Percentiles rank a stretch among this genome's conserved stretches.
Conservation (phyloP, 2,888 invertebrate genomes). For the Hololepta plana region DNA sequence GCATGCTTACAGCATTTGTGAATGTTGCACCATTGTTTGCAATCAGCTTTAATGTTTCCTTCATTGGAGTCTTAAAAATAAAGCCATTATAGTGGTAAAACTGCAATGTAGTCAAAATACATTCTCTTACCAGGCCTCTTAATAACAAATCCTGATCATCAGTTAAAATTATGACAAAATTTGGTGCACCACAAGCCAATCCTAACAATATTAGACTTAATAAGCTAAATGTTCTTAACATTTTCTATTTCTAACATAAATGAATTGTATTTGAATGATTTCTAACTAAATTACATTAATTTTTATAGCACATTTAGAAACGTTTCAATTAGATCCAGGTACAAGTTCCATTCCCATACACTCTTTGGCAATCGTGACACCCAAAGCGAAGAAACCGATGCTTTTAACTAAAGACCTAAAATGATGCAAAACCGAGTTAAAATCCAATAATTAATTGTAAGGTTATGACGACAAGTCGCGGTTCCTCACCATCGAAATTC, state of each 20-base stretch:
- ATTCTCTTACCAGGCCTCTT: conserved; percentile 59
- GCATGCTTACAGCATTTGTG: conserved; percentile 55
- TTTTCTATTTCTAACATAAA: conserved; percentile 1
- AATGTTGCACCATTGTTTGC: conserved; percentile 48
- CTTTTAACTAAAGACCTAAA: conserved; percentile 66
- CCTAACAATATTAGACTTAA: too few relatives aligned
- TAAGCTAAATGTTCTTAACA: conserved; percentile 1
- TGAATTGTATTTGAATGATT: background rate
- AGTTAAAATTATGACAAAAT: conserved; percentile 61
- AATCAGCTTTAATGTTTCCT: conserved; percentile 40
- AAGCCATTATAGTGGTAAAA: too few relatives aligned
- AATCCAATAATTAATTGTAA: background rate
- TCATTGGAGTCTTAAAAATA: conserved; percentile 42
- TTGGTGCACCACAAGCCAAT: conserved; percentile 33
- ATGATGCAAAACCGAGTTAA: background rate
- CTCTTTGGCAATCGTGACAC: conserved; percentile 61
- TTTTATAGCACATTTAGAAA: too few relatives aligned
- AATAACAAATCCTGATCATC: conserved; percentile 76
- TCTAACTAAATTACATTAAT: background rate
- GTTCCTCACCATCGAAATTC: conserved; percentile 57
- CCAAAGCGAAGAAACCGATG: conserved; percentile 56
- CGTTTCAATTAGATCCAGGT: too few relatives aligned
- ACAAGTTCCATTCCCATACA: conserved; percentile 57
- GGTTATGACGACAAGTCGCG: background rate
- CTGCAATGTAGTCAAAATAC: too few relatives aligned